Base-by-base conservation (phyloP, 1,140 invertebrate species). In the Oncopeltus fasciatus region DNA sequence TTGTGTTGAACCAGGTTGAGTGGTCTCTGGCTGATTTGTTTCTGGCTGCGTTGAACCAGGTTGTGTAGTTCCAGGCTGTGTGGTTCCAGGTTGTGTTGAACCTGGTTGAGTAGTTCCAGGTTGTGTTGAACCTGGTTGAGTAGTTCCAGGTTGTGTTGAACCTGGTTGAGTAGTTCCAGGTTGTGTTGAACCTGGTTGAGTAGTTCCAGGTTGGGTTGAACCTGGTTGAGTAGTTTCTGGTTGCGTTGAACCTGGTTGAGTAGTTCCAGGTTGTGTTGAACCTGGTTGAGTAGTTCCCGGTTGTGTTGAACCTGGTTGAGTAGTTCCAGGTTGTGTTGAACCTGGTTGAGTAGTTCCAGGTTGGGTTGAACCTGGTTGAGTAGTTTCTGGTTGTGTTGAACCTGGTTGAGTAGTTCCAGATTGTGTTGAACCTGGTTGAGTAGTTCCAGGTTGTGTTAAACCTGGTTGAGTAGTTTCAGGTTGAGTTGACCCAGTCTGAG, bases 261-360 rank as follows among this genome's bases (percentile, higher is more conserved):
- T 61, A n/a, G 8, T 29, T 2, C 43, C 47, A 12, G 47, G 47
- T 43, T 28, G 29, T 51, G 63, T 59, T 12, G 56, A 57, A 27
- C 43, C 63, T 8, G 59, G 47, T 18, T 24, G 16, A 33, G 18
- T 38, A 24, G 59, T 21, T 29, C 21, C 31, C n/a, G 64, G 49
- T 24, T 27, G 49, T 24, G 62, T 64, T 9, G 28, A 18, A 20
- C 62, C 62, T 20, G 62, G 57, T 28, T 60, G 59, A 14, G 58
- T 27, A 31, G 64, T 68, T 24, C 69, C 71, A 9, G 70, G 66
- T 56, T 61, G 61, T 64, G 67, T 63, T 1, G 73, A 73, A 11
- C 64, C 67, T 60, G 64, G 62, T 53, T 67, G 62, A 12, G 66
- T 69, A 59, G 66, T 57, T 60, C 65, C 64, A 58, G 62, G 57